phyloP scores from a whole-genome alignment of 2,113 vertebrate species.

The Sylvilagus bachmani region DNA sequence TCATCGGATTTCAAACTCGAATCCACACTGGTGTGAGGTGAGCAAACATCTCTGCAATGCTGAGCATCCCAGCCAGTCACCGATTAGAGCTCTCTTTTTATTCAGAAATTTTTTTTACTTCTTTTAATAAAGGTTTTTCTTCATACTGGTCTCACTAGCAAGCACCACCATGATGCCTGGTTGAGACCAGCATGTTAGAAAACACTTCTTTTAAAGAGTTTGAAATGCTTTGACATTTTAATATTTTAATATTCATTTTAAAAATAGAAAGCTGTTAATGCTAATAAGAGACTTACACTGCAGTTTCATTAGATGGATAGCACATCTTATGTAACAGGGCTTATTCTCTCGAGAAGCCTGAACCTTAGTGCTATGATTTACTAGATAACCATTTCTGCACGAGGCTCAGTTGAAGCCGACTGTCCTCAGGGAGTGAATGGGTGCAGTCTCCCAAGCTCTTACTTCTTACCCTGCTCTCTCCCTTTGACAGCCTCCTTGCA shows the following conservation, averaged over 20 bases:
- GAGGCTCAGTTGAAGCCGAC: neutral
- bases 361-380: neutral
- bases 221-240: conserved; percentile 26
- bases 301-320: neutral
- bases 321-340: neutral
- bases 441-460: neutral
- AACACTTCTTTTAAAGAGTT: conserved; percentile 10
- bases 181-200: neutral
- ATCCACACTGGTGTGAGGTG: neutral
- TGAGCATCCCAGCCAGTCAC: neutral
- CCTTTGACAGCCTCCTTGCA: neutral
- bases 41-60: neutral
- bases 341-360: neutral
- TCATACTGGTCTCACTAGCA: neutral
- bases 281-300: neutral
- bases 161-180: neutral
- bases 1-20: neutral
- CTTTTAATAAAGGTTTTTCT: neutral
- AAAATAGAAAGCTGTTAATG: conserved; percentile 38
- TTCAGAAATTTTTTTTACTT: neutral
- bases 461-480: neutral
- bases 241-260: conserved; percentile 31
- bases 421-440: neutral
- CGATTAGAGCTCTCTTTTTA: accelerated
- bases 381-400: neutral